These are phyloP conservation scores for Rhopalosiphum padi DNA, from an alignment of 1,140 invertebrate species.

Conservation along the genomic window DNA sequence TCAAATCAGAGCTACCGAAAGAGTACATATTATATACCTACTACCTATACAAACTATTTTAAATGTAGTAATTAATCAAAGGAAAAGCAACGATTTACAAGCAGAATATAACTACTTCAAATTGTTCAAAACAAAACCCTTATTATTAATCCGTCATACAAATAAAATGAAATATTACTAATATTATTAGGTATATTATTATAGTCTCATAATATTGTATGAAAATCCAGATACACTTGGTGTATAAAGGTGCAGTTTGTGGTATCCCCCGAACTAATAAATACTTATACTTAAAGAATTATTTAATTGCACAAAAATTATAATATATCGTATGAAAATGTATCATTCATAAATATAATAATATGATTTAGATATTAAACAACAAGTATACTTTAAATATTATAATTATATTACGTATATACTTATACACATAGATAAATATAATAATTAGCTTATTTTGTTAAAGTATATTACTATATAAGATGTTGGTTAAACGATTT, in stretches of 20 bases:
- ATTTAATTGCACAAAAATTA: not conserved
- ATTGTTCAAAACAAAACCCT: not conserved
- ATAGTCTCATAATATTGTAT: not conserved
- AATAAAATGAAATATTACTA: not conserved
- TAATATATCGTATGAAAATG: not conserved
- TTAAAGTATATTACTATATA: too few relatives aligned
- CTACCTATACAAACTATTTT: not conserved
- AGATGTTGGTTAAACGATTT: too few relatives aligned
- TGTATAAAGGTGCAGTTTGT: too few relatives aligned
- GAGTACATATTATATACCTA: too few relatives aligned
- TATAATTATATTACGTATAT: too few relatives aligned
- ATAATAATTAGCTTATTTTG: too few relatives aligned
- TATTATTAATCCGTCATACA: not conserved
- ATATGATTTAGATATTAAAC: not conserved
- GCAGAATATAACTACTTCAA: not conserved
- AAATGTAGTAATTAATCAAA: not conserved
- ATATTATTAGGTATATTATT: too few relatives aligned
- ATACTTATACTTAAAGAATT: not conserved
- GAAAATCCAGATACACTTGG: too few relatives aligned
- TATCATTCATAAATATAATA: not conserved
- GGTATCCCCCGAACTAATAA: too few relatives aligned
- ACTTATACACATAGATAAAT: not conserved
- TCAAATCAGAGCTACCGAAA: too few relatives aligned
- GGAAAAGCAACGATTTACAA: too few relatives aligned
- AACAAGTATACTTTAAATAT: not conserved